A percentile compares a stretch with the other conserved stretches of the same genome.
Conservation (phyloP, 2,888 invertebrate genomes). For the Blastobasis adustella region DNA sequence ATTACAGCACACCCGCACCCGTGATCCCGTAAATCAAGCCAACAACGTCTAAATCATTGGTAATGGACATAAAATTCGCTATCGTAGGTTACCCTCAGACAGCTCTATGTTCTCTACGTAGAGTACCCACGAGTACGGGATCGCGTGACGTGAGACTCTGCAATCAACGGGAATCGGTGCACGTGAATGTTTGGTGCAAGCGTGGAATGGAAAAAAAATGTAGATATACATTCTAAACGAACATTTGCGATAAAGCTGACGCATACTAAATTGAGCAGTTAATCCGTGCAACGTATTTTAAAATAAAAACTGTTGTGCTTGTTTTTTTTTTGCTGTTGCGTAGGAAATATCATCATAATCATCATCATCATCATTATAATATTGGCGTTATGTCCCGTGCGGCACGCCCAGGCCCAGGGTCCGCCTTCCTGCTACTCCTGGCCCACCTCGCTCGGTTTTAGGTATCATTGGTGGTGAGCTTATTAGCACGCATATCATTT, state of each 20-base stretch:
- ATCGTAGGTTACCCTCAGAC: no score
- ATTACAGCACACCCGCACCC: no score
- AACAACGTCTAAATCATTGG: no score
- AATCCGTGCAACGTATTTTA: neutral
- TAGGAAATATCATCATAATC: conserved; percentile 13
- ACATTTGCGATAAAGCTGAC: neutral
- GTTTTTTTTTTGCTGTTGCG: conserved; percentile 4
- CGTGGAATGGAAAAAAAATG: no score
- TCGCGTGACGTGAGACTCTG: no score
- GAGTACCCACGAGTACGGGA: no score
- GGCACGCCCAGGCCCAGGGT: conserved; percentile 20
- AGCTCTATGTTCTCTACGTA: no score
- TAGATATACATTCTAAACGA: neutral
- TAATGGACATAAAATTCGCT: no score
- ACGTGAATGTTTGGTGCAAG: no score
- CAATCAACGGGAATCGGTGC: no score
- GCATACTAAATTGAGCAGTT: neutral
- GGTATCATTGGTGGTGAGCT: neutral
- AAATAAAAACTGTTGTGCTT: neutral
- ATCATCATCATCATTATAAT: conserved; percentile 55
- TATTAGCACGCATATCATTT: neutral
- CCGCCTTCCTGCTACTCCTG: conserved; percentile 8
- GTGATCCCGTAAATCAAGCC: no score
- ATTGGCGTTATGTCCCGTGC: conserved; percentile 30
- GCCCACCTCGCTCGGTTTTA: neutral